A percentile compares a stretch with the other conserved stretches of the same genome.
Conservation (phyloP, 2,888 invertebrate genomes). For the Phasia obesa region DNA sequence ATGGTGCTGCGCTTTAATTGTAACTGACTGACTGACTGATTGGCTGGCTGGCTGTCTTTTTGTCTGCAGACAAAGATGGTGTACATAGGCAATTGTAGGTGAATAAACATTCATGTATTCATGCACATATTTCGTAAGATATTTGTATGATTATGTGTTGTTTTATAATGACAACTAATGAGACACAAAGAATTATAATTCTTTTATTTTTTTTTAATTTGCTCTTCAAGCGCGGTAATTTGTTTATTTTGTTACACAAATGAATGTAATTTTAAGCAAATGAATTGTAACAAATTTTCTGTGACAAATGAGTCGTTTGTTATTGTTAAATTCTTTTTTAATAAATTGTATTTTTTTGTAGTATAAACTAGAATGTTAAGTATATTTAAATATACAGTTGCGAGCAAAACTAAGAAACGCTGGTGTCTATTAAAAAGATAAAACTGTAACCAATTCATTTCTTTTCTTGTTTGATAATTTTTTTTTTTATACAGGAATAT, state of each 20-base stretch:
- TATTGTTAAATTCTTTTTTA: background rate
- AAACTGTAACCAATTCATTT: too few species aligned
- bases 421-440: too few species aligned
- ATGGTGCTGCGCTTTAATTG: constrained; percentile 62
- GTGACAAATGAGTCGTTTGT: constrained; percentile 79
- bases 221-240: constrained; percentile 1
- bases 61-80: background rate
- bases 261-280: constrained; percentile 78
- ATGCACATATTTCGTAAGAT: background rate
- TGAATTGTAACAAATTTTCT: constrained; percentile 81
- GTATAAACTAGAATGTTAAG: background rate
- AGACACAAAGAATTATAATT: constrained; percentile 45
- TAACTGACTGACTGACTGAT: constrained; percentile 25
- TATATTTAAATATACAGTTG: background rate
- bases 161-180: constrained; percentile 67
- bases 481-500: too few species aligned
- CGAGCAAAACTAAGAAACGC: too few species aligned
- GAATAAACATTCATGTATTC: background rate
- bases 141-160: constrained; percentile 48
- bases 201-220: background rate
- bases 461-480: too few species aligned
- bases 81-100: constrained; percentile 5
- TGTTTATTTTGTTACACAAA: constrained; percentile 48
- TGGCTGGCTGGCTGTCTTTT: background rate
- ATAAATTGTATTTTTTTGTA: background rate